phyloP scores from a whole-genome alignment of 2,888 invertebrate species.

The Heliconius ethilla region DNA sequence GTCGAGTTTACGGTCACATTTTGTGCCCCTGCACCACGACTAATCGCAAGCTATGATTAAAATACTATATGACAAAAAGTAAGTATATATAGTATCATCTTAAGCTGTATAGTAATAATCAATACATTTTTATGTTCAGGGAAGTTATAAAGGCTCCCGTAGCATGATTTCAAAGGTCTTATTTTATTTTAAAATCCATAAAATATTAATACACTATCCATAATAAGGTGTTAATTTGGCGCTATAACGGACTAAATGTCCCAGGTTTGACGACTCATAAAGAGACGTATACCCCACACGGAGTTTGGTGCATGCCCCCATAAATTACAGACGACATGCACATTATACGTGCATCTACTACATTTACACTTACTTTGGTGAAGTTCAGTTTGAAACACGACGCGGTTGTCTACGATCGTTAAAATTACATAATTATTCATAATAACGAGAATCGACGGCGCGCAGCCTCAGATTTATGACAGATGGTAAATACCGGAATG shows the following conservation, averaged over 20 bases:
- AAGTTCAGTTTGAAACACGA: slow-evolving; percentile 58
- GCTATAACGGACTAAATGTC: slow-evolving; percentile 56
- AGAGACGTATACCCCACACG: slow-evolving; percentile 54
- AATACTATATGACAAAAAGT: neutral
- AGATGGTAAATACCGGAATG: slow-evolving; percentile 52
- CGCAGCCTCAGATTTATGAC: slow-evolving; percentile 70
- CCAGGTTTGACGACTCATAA: slow-evolving; percentile 59
- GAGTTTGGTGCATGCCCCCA: slow-evolving; percentile 53
- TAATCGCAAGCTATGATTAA: no score
- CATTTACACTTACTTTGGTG: slow-evolving; percentile 57
- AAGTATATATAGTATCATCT: neutral
- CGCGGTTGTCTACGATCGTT: slow-evolving; percentile 62
- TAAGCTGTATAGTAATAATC: neutral
- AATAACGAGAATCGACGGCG: slow-evolving; percentile 68
- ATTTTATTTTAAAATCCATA: slow-evolving; percentile 29
- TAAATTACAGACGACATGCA: slow-evolving; percentile 54
- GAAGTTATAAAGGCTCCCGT: neutral
- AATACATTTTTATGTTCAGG: slow-evolving; percentile 4
- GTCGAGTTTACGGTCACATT: no score
- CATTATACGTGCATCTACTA: slow-evolving; percentile 45
- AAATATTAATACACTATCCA: slow-evolving; percentile 26
- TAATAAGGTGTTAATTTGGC: slow-evolving; percentile 63
- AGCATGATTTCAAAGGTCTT: slow-evolving; percentile 8
- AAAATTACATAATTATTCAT: slow-evolving; percentile 73
- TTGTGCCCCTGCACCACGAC: no score